These are phyloP conservation scores for Morelia viridis DNA, from an alignment of 2,797 vertebrate genomes.

Conservation along the genomic window DNA sequence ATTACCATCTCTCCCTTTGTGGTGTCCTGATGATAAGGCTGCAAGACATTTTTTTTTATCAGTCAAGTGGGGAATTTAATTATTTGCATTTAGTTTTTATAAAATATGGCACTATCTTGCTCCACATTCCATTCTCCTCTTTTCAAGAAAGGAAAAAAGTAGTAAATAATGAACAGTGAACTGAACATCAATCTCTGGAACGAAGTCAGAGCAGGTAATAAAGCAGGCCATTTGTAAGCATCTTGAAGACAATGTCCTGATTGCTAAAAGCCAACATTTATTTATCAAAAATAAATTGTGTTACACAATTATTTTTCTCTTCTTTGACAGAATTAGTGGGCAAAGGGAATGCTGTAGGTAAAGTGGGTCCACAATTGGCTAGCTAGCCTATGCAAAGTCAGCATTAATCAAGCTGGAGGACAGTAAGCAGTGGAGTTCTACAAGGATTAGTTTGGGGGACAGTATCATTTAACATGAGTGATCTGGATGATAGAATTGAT, in stretches of 20 bases:
- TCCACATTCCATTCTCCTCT: not conserved
- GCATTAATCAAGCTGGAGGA: not conserved
- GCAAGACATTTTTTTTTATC: no score
- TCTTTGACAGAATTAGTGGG: not conserved
- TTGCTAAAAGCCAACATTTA: no score
- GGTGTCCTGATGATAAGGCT: not conserved
- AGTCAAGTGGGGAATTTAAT: not conserved
- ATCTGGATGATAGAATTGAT: not conserved
- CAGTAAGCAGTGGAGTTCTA: not conserved
- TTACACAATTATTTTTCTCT: not conserved
- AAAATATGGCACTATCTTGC: not conserved
- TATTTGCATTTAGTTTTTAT: not conserved
- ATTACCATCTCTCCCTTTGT: not conserved
- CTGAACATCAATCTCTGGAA: not conserved
- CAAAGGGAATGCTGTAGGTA: not conserved
- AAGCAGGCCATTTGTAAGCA: no score
- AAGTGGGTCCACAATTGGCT: not conserved
- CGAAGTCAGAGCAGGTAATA: no score
- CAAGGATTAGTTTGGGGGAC: not conserved
- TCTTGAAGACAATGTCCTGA: no score
- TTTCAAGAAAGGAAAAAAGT: not conserved
- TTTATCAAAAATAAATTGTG: no score
- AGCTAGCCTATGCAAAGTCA: not conserved
- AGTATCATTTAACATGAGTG: not conserved
- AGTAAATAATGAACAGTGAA: not conserved